Percentiles rank a stretch among this genome's conserved stretches.
Evolutionary conservation across 2,797 vertebrate genomes (phyloP).

Genomic region (Gorsachius magnificus): DNA sequence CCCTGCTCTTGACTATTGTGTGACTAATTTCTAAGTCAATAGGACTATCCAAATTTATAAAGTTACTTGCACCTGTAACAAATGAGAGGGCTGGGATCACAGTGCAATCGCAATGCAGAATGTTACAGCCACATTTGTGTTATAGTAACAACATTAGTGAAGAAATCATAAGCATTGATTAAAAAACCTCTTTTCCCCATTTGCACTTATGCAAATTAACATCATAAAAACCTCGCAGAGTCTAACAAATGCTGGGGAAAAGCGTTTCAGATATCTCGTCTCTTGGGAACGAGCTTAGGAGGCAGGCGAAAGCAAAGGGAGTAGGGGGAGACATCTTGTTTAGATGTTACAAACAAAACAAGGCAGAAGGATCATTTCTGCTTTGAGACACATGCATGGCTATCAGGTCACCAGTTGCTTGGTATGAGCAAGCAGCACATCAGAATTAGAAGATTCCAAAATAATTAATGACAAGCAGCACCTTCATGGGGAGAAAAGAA

Average conservation of each 20-base stretch:
- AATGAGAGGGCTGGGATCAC: neutral
- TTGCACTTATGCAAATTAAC: neutral
- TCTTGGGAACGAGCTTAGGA: neutral
- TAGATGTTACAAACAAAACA: conserved; percentile 33
- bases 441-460: conserved; percentile 47
- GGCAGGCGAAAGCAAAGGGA: neutral
- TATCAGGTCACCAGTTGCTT: conserved; percentile 60
- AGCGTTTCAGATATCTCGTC: neutral
- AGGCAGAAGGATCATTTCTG: neutral
- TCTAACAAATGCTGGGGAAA: neutral
- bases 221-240: neutral
- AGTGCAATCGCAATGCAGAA: neutral
- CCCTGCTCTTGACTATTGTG: neutral
- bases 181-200: neutral
- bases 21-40: neutral
- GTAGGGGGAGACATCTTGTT: neutral
- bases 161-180: neutral
- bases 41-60: neutral
- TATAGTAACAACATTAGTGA: neutral
- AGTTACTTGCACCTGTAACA: neutral
- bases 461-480: conserved; percentile 65
- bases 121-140: neutral
- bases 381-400: conserved; percentile 51
- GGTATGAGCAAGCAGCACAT: conserved; percentile 51
- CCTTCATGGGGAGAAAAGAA: conserved; percentile 57